phyloP scores from a whole-genome alignment of 1,140 invertebrate species.

The Drosophila sp. region DNA sequence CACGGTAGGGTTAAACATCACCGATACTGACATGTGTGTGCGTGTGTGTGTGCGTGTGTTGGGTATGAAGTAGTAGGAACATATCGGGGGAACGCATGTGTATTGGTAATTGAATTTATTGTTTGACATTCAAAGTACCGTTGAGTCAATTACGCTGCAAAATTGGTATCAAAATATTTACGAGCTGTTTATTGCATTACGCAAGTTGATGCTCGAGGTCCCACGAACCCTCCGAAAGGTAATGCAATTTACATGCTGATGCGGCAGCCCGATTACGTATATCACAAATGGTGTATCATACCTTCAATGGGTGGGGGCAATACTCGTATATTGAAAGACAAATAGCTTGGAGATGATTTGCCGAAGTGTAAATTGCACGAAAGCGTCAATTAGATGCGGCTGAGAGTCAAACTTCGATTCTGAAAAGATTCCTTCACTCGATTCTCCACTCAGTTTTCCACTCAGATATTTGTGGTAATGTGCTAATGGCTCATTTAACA shows the following conservation, averaged over 20 bases:
- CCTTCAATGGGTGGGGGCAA: constrained; percentile 9
- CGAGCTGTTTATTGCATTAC: constrained; percentile 83
- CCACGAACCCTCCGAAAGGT: constrained; percentile 42
- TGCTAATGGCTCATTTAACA: constrained; percentile 28
- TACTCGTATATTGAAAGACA: constrained; percentile 39
- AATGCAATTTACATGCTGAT: constrained; percentile 79
- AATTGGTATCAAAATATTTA: constrained; percentile 84
- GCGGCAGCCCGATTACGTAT: constrained; percentile 46
- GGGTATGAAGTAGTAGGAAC: neutral
- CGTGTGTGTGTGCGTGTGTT: constrained; percentile 20
- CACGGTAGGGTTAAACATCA: constrained; percentile 66
- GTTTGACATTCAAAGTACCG: constrained; percentile 81
- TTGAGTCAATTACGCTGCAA: constrained; percentile 80
- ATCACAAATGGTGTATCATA: constrained; percentile 50
- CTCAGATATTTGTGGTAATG: constrained; percentile 15
- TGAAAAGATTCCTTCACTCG: too few relatives aligned
- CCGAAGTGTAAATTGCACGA: constrained; percentile 59
- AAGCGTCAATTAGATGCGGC: constrained; percentile 49
- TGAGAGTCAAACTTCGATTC: constrained; percentile 1
- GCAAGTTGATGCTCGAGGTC: constrained; percentile 52
- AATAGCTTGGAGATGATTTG: constrained; percentile 47
- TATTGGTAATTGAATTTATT: constrained; percentile 83
- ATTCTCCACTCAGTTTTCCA: neutral
- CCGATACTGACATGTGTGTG: constrained; percentile 45
- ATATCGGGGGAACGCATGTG: constrained; percentile 50